These are phyloP conservation scores for Grantiella picta DNA, from an alignment of 2,113 vertebrate species.

Conservation along the genomic window DNA sequence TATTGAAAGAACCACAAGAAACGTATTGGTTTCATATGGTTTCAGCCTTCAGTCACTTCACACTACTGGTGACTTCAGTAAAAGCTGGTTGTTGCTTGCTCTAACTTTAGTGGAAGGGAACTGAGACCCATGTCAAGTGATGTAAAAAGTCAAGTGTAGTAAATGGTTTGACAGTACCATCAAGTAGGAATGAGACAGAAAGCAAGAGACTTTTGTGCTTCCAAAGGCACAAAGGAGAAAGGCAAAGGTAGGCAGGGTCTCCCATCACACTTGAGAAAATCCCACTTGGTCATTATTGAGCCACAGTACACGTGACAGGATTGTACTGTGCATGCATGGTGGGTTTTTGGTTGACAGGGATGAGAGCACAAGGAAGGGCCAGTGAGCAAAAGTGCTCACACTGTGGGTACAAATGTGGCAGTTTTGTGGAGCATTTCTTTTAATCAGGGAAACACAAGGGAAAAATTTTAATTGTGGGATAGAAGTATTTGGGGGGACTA, in stretches of 20 bases:
- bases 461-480: not conserved
- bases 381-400: not conserved
- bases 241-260: not conserved
- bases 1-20: not conserved
- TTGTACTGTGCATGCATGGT: rapidly evolving
- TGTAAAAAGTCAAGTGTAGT: not conserved
- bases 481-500: not conserved
- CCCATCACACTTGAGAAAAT: not conserved
- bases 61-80: not conserved
- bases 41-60: not conserved
- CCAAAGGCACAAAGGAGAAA: not conserved
- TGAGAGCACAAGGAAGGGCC: not conserved
- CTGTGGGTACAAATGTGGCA: not conserved
- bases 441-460: not conserved
- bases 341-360: not conserved
- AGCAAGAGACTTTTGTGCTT: not conserved
- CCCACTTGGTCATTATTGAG: not conserved
- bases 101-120: not conserved
- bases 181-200: not conserved
- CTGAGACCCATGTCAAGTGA: not conserved
- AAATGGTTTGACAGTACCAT: not conserved
- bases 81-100: not conserved
- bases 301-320: not conserved
- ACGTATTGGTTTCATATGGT: constrained; percentile 32
- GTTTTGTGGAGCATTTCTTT: not conserved